Percentiles rank a stretch among this genome's conserved stretches.
Evolutionary conservation across 2,888 invertebrate species (phyloP).

Genomic region (Diachrysia chrysitis): DNA sequence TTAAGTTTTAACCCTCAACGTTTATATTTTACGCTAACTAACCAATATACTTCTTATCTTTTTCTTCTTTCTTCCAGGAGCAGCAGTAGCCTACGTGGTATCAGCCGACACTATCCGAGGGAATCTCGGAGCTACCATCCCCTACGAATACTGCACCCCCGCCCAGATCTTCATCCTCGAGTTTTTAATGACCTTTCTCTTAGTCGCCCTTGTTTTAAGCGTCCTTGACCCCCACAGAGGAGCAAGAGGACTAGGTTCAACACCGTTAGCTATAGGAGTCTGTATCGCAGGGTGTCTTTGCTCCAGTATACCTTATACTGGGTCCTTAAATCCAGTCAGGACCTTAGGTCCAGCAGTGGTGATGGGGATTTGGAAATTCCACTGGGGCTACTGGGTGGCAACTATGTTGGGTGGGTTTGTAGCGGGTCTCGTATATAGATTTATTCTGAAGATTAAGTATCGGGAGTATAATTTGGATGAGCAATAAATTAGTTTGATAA

Average conservation of each 20-base stretch:
- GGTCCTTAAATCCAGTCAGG: slow-evolving; percentile 60
- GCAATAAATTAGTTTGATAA: slow-evolving; percentile 6
- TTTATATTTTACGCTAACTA: not conserved
- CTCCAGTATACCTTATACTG: slow-evolving; percentile 57
- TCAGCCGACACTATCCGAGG: slow-evolving; percentile 44
- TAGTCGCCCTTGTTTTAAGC: slow-evolving; percentile 59
- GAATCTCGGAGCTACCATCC: slow-evolving; percentile 48
- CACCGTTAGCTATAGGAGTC: slow-evolving; percentile 62
- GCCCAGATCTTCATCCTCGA: slow-evolving; percentile 56
- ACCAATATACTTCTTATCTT: too few species aligned
- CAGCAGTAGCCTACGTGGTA: slow-evolving; percentile 54
- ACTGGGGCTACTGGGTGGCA: slow-evolving; percentile 63
- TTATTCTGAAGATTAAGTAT: slow-evolving; percentile 31
- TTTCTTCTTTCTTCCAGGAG: slow-evolving; percentile 52
- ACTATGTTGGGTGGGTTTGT: slow-evolving; percentile 58
- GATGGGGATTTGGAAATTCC: slow-evolving; percentile 52
- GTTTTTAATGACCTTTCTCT: slow-evolving; percentile 59
- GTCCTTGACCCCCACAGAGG: slow-evolving; percentile 57
- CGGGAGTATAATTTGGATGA: not conserved
- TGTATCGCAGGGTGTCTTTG: slow-evolving; percentile 61
- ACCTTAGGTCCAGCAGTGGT: slow-evolving; percentile 60
- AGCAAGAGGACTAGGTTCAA: slow-evolving; percentile 59
- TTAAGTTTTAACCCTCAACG: too few species aligned
- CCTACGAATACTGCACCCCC: slow-evolving; percentile 32
- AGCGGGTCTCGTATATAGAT: slow-evolving; percentile 61